Evolutionary conservation across 2,888 invertebrate genomes (phyloP).

Genomic region (Bruchidius siliquastri): DNA sequence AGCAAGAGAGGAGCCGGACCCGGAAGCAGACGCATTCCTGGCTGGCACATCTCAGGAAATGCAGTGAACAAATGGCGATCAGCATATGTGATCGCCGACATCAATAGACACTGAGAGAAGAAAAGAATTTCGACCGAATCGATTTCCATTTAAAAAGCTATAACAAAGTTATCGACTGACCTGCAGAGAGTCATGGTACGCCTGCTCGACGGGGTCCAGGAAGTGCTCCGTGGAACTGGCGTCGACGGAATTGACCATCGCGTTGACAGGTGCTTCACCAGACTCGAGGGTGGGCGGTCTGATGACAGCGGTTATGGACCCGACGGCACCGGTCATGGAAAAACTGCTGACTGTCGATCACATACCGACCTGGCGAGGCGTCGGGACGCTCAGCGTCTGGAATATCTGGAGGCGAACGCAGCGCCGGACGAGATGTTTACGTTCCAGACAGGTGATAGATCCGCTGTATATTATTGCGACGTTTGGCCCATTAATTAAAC

Average conservation of each 20-base stretch:
- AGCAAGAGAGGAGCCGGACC: too few species aligned
- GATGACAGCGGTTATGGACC: not conserved
- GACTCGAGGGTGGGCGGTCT: not conserved
- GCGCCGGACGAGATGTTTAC: not conserved
- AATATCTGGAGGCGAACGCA: not conserved
- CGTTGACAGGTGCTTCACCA: not conserved
- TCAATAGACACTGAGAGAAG: too few species aligned
- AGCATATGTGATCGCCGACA: too few species aligned
- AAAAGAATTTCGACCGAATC: too few species aligned
- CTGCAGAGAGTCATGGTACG: not conserved
- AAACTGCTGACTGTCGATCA: not conserved
- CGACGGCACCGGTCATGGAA: not conserved
- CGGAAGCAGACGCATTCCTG: too few species aligned
- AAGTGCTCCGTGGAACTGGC: not conserved
- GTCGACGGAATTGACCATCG: not conserved
- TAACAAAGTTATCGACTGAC: not conserved
- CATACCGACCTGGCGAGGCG: not conserved
- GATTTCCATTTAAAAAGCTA: too few species aligned
- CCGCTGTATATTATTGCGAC: too few species aligned
- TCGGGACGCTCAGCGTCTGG: not conserved
- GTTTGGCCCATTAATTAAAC: too few species aligned
- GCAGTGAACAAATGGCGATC: too few species aligned
- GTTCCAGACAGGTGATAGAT: not conserved
- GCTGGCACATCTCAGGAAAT: too few species aligned
- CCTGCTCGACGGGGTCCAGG: not conserved